These are phyloP conservation scores for Endotricha flammealis DNA, from an alignment of 2,888 invertebrate species.

Conservation along the genomic window DNA sequence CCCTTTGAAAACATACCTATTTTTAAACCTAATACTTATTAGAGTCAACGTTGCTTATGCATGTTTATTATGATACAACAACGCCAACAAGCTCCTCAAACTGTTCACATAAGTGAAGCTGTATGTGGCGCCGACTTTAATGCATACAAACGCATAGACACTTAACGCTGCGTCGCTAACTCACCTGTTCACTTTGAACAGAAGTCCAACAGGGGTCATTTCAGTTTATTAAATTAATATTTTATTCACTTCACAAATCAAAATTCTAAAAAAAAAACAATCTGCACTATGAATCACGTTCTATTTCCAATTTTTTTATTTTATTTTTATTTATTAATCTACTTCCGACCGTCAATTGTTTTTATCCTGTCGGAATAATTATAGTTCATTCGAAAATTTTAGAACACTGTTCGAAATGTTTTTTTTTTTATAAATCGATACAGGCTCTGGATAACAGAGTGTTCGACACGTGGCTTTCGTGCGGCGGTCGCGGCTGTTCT, in stretches of 20 bases:
- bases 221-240: slow-evolving; percentile 35
- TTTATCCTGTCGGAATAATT: too few relatives aligned
- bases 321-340: not conserved
- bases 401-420: not conserved
- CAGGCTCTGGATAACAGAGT: slow-evolving; percentile 32
- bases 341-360: too few relatives aligned
- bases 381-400: not conserved
- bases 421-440: slow-evolving; percentile 24
- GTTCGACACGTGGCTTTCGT: slow-evolving; percentile 52
- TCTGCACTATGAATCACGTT: slow-evolving; percentile 12
- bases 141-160: slow-evolving; percentile 26
- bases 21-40: too few relatives aligned
- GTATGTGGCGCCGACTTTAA: too few relatives aligned
- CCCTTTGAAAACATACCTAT: too few relatives aligned
- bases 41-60: too few relatives aligned
- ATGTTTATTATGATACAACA: too few relatives aligned
- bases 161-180: slow-evolving; percentile 21
- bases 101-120: too few relatives aligned
- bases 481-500: slow-evolving; percentile 57
- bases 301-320: slow-evolving; percentile 17
- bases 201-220: slow-evolving; percentile 79
- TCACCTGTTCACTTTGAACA: slow-evolving; percentile 80
- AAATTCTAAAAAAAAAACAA: slow-evolving; percentile 15
- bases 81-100: too few relatives aligned
- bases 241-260: slow-evolving; percentile 15